These are phyloP conservation scores for Schizaphis graminum DNA, from an alignment of 2,888 invertebrate species.

Conservation along the genomic window DNA sequence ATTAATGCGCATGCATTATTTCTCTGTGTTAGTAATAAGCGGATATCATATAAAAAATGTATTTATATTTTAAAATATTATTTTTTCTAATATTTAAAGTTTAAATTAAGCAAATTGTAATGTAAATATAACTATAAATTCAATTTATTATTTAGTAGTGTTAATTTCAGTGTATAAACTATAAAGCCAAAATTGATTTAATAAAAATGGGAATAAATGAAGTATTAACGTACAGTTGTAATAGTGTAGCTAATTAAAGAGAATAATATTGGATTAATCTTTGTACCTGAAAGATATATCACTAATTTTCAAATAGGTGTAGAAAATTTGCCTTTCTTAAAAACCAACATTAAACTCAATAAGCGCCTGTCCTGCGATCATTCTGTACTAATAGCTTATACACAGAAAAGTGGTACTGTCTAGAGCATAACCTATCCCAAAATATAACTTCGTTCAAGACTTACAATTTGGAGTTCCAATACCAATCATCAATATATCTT, in stretches of 20 bases:
- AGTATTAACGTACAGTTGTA: not conserved
- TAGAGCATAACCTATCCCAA: not conserved
- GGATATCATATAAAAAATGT: too few species aligned
- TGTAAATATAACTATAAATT: not conserved
- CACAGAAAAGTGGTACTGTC: not conserved
- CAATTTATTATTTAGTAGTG: not conserved
- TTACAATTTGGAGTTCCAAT: not conserved
- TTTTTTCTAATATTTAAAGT: not conserved
- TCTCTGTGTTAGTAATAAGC: not conserved
- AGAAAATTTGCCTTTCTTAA: not conserved
- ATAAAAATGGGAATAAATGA: not conserved
- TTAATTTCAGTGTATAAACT: not conserved
- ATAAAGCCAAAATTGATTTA: not conserved
- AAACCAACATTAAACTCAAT: not conserved
- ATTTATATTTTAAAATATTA: too few species aligned
- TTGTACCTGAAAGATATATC: rapidly evolving
- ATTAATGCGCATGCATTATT: not conserved
- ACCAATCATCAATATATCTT: not conserved
- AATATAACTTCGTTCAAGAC: not conserved
- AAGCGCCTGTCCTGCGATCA: not conserved
- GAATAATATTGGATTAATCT: not conserved
- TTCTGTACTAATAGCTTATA: too few species aligned
- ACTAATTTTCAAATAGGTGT: not conserved
- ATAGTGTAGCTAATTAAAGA: not conserved
- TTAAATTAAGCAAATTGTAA: not conserved